phyloP scores from a whole-genome alignment of 1,140 invertebrate species.

The Sitodiplosis mosellana region DNA sequence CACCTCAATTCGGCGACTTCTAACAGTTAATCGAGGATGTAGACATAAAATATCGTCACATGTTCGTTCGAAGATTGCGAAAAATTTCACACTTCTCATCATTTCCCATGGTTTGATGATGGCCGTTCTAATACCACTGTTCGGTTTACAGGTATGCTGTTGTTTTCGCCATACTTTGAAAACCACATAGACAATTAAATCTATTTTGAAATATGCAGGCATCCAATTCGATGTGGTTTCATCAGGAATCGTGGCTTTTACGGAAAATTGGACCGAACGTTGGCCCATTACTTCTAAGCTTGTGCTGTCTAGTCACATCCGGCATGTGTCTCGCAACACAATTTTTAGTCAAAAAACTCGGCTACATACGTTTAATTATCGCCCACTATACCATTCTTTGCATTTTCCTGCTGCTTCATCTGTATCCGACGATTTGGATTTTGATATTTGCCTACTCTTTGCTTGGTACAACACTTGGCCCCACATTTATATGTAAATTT shows the following conservation, averaged over 20 bases:
- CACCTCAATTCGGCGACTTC: constrained; percentile 39
- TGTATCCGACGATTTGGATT: constrained; percentile 39
- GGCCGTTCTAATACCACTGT: constrained; percentile 36
- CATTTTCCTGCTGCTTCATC: constrained; percentile 34
- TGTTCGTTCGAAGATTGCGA: constrained; percentile 29
- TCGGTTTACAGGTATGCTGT: constrained; percentile 31
- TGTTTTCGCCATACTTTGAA: too few species aligned
- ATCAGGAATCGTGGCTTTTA: constrained; percentile 19
- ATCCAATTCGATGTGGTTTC: constrained; percentile 28
- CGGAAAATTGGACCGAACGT: constrained; percentile 21
- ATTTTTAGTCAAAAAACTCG: constrained; percentile 31
- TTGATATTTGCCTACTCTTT: constrained; percentile 36
- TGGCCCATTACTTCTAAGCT: constrained; percentile 32
- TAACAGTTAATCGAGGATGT: constrained; percentile 34
- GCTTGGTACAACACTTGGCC: constrained; percentile 33
- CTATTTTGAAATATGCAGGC: constrained; percentile 7
- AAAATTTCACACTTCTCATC: constrained; percentile 35
- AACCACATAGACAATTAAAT: too few species aligned
- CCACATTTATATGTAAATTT: constrained; percentile 31
- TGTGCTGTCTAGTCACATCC: constrained; percentile 32
- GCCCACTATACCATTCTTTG: constrained; percentile 29
- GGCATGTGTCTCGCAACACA: constrained; percentile 31
- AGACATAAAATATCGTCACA: constrained; percentile 29
- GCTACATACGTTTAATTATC: constrained; percentile 30
- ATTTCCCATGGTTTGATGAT: constrained; percentile 36